Conservation (phyloP, 2,113 vertebrate genomes). For the Amphiprion ocellaris region DNA sequence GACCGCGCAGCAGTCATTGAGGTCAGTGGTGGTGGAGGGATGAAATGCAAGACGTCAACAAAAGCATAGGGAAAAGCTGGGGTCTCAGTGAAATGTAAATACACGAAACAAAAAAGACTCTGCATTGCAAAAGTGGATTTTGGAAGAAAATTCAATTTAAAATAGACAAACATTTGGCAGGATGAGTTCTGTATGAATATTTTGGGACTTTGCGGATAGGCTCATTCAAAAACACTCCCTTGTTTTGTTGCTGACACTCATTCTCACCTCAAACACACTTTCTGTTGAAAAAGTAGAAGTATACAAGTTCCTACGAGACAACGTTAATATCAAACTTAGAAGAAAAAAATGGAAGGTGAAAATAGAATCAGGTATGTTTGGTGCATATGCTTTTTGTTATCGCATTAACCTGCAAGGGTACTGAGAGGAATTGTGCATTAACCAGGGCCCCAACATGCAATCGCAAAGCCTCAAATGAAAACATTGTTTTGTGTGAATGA, state of each 20-base stretch:
- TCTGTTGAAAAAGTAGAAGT: not conserved
- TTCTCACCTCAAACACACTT: not conserved
- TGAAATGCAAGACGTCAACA: not conserved
- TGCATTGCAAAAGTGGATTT: not conserved
- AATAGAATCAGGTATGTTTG: too few species aligned
- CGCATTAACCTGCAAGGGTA: too few species aligned
- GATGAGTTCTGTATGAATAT: not conserved
- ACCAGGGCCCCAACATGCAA: too few species aligned
- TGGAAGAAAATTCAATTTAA: not conserved
- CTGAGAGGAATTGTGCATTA: too few species aligned
- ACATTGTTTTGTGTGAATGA: too few species aligned
- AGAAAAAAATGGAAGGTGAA: too few species aligned
- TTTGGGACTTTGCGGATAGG: too few species aligned
- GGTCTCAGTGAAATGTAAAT: not conserved
- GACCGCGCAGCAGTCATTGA: not conserved
- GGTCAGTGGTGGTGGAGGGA: too few species aligned
- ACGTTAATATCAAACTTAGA: too few species aligned
- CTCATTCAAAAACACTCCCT: not conserved
- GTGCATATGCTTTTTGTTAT: too few species aligned
- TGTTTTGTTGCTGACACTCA: not conserved
- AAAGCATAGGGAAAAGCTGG: not conserved
- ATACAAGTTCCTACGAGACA: not conserved
- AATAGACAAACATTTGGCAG: not conserved
- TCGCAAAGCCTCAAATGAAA: too few species aligned
- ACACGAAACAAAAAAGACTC: too few species aligned